These are phyloP conservation scores for Anoplophora glabripennis DNA, from an alignment of 1,140 invertebrate genomes.

Conservation along the genomic window DNA sequence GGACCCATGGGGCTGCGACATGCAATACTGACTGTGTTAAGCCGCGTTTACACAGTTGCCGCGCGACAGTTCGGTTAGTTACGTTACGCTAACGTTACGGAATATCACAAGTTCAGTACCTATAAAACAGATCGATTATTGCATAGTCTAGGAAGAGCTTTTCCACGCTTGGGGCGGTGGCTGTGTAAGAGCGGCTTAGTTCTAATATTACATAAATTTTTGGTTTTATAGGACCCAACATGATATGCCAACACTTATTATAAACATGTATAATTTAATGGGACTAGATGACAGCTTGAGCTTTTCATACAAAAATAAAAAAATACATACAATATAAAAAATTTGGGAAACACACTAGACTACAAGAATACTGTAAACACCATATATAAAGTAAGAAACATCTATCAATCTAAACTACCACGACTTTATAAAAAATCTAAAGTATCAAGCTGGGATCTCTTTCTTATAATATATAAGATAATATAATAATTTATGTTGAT, in stretches of 20 bases:
- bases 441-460: conserved; percentile 41
- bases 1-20: conserved; percentile 35
- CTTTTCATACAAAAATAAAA: conserved; percentile 52
- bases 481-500: conserved; percentile 21
- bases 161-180: not conserved
- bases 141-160: conserved; percentile 23
- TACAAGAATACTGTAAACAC: conserved; percentile 52
- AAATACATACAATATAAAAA: conserved; percentile 52
- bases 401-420: conserved; percentile 41
- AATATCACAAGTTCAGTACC: conserved; percentile 32
- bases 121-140: conserved; percentile 36
- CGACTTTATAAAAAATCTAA: conserved; percentile 43
- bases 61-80: not conserved
- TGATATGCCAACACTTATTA: conserved; percentile 45
- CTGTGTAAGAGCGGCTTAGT: conserved; percentile 7
- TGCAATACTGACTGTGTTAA: conserved; percentile 40
- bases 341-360: conserved; percentile 48
- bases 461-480: conserved; percentile 33
- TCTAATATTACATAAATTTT: conserved; percentile 12
- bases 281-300: conserved; percentile 51
- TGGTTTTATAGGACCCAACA: conserved; percentile 32
- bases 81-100: conserved; percentile 11
- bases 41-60: conserved; percentile 23
- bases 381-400: conserved; percentile 49
- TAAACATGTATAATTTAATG: conserved; percentile 37